These are phyloP conservation scores for Merluccius polli DNA, from an alignment of 2,797 vertebrate genomes.

Conservation along the genomic window DNA sequence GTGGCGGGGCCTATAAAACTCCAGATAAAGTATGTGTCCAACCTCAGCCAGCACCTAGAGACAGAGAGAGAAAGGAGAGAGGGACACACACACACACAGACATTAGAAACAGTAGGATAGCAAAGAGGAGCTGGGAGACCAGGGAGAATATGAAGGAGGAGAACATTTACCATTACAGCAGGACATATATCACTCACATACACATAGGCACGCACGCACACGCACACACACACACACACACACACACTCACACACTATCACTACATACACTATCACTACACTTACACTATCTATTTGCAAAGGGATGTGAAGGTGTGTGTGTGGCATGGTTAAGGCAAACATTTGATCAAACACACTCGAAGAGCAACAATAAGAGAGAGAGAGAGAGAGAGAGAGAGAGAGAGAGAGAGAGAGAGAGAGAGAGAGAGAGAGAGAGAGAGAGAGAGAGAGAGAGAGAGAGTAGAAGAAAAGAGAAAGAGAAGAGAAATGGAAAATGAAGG, in stretches of 20 bases:
- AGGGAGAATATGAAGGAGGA: slow-evolving; percentile 39
- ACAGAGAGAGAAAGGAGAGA: slow-evolving; percentile 61
- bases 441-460: background rate
- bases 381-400: background rate
- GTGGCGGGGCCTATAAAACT: slow-evolving; percentile 99
- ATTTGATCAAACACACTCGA: background rate
- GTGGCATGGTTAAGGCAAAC: background rate
- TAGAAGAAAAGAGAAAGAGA: slow-evolving; percentile 11
- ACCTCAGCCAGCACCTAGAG: slow-evolving; percentile 94
- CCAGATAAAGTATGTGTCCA: slow-evolving; percentile 99
- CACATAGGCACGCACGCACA: slow-evolving; percentile 16
- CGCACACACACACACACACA: slow-evolving; percentile 17
- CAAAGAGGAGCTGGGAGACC: slow-evolving; percentile 35
- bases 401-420: slow-evolving; percentile 9
- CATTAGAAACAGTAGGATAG: slow-evolving; percentile 33
- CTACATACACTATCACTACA: slow-evolving; percentile 2
- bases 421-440: slow-evolving; percentile 13
- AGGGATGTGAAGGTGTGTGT: no score
- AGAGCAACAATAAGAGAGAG: background rate
- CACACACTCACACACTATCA: slow-evolving; percentile 3
- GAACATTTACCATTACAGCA: slow-evolving; percentile 54
- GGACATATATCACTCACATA: slow-evolving; percentile 33
- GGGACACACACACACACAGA: slow-evolving; percentile 11
- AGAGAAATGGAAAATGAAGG: slow-evolving; percentile 32
- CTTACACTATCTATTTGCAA: background rate